phyloP scores from a whole-genome alignment of 2,797 vertebrate species.

The Trachops cirrhosus region DNA sequence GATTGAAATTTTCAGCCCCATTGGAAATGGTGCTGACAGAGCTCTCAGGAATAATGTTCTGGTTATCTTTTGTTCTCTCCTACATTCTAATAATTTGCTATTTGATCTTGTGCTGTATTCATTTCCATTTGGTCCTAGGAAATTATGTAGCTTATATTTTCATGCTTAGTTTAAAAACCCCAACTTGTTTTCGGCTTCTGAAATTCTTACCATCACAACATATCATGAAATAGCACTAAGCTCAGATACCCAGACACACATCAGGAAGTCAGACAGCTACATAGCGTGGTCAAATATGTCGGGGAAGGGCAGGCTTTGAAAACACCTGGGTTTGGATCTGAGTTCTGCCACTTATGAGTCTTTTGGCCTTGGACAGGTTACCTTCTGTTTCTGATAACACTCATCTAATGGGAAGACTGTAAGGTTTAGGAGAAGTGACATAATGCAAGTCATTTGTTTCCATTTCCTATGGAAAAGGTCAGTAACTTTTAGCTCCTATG shows the following conservation, averaged over 20 bases:
- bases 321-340: background rate
- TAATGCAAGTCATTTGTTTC: background rate
- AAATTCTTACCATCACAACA: constrained; percentile 4
- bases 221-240: background rate
- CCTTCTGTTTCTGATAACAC: background rate
- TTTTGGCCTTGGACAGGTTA: background rate
- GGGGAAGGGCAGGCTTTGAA: background rate
- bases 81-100: background rate
- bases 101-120: background rate
- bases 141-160: background rate
- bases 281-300: background rate
- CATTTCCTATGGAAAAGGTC: background rate
- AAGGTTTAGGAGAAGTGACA: background rate
- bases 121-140: constrained; percentile 23
- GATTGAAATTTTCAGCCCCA: background rate
- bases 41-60: background rate
- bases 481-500: background rate
- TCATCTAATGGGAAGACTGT: background rate
- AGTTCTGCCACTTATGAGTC: background rate
- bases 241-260: background rate
- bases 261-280: background rate
- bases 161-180: background rate
- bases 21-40: background rate
- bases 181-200: background rate
- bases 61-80: constrained; percentile 1